A percentile compares a stretch with the other conserved stretches of the same genome.
Conservation (phyloP, 1,140 invertebrate genomes). For the Parapsyche elsis region DNA sequence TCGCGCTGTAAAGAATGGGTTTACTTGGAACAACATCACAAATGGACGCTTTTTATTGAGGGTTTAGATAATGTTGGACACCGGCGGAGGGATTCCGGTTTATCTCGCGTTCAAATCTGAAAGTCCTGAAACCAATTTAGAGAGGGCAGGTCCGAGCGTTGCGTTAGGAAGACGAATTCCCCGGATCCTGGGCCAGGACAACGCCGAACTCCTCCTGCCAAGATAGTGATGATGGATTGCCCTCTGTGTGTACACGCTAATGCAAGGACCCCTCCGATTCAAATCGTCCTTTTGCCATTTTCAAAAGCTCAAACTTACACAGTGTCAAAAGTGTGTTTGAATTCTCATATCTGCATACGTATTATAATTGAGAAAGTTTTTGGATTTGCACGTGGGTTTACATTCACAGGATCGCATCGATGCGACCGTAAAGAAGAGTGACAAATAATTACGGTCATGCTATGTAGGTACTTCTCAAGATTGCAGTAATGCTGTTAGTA, state of each 20-base stretch:
- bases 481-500: too few species aligned
- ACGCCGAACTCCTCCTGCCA: constrained; percentile 8
- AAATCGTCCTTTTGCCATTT: neutral
- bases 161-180: constrained; percentile 26
- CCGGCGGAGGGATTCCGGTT: neutral
- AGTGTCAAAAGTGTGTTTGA: too few species aligned
- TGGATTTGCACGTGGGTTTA: too few species aligned
- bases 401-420: too few species aligned
- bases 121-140: constrained; percentile 26
- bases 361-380: too few species aligned
- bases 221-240: constrained; percentile 41
- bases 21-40: neutral
- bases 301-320: too few species aligned
- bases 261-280: neutral
- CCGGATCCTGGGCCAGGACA: constrained; percentile 1
- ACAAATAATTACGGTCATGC: too few species aligned
- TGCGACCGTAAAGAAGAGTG: too few species aligned
- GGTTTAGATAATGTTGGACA: neutral
- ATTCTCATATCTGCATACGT: too few species aligned
- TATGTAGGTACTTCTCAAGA: too few species aligned
- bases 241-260: constrained; percentile 21
- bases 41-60: neutral
- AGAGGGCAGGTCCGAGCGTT: neutral
- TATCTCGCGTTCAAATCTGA: constrained; percentile 15
- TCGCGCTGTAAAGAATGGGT: neutral